These are phyloP conservation scores for Elysia crispata DNA, from an alignment of 2,888 invertebrate genomes.

Conservation along the genomic window DNA sequence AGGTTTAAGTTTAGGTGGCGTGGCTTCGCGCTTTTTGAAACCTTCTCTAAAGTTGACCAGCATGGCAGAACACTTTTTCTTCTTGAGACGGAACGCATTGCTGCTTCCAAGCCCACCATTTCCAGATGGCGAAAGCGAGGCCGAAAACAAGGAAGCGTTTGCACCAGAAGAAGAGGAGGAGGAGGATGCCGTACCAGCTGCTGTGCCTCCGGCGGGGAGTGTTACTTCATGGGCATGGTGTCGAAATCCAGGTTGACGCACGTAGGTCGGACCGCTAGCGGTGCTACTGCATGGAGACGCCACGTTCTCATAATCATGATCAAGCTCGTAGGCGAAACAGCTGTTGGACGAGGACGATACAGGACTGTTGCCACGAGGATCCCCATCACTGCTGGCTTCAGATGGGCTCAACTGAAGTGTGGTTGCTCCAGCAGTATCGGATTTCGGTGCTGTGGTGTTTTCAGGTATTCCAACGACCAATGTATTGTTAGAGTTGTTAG, in stretches of 20 bases:
- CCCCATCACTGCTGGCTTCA: background rate
- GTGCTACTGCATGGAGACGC: constrained; percentile 74
- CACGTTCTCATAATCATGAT: constrained; percentile 73
- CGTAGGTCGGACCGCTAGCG: constrained; percentile 74
- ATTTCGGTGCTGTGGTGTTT: background rate
- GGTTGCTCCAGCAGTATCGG: background rate
- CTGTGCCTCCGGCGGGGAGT: background rate
- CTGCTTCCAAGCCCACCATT: no score
- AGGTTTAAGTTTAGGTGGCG: constrained; percentile 71
- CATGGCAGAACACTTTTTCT: constrained; percentile 69
- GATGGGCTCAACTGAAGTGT: background rate
- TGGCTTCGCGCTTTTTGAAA: constrained; percentile 68
- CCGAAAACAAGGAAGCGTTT: no score
- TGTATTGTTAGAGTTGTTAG: background rate
- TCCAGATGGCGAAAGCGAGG: no score
- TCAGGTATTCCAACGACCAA: background rate
- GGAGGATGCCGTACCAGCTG: background rate
- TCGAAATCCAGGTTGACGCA: constrained; percentile 73
- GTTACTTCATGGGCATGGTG: constrained; percentile 75
- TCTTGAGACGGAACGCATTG: constrained; percentile 55
- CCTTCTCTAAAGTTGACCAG: constrained; percentile 63
- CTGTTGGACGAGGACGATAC: constrained; percentile 36
- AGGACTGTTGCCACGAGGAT: constrained; percentile 6
- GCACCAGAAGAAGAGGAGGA: background rate
- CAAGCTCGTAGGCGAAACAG: constrained; percentile 65